Conservation (phyloP, 2,113 vertebrate genomes). For the Cygnus buccinator region DNA sequence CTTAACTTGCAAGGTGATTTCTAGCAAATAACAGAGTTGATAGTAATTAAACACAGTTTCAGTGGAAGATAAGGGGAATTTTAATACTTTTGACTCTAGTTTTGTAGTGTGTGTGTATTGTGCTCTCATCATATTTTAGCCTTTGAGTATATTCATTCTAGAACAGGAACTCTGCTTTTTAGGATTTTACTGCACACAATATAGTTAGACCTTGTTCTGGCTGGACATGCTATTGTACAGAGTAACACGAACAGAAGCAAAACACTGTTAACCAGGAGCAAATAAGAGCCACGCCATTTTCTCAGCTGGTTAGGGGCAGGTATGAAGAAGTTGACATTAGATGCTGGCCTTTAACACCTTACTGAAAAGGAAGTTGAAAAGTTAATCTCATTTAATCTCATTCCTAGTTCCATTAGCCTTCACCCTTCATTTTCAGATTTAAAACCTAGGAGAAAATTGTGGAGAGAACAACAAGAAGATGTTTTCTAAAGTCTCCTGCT, state of each 20-base stretch:
- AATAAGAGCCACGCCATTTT: neutral
- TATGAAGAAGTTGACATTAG: neutral
- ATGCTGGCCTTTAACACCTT: neutral
- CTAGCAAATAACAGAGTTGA: neutral
- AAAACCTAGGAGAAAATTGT: neutral
- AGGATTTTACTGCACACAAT: neutral
- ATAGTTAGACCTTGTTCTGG: neutral
- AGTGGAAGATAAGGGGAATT: neutral
- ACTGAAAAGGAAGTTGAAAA: neutral
- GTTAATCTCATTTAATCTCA: neutral
- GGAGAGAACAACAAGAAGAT: neutral
- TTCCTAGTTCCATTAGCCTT: neutral
- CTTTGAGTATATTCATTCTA: neutral
- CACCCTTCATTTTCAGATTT: neutral
- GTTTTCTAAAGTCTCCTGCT: neutral
- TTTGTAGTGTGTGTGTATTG: neutral
- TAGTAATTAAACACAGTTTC: neutral
- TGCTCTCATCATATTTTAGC: neutral
- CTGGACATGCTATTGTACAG: neutral
- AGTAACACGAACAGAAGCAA: neutral
- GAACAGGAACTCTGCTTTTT: neutral
- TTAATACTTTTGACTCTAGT: neutral
- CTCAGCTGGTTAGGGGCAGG: neutral
- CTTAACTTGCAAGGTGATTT: constrained; percentile 9
- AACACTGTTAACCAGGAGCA: neutral